These are phyloP conservation scores for Nyctibius bracteatus DNA, from an alignment of 2,113 vertebrate genomes.

Conservation along the genomic window DNA sequence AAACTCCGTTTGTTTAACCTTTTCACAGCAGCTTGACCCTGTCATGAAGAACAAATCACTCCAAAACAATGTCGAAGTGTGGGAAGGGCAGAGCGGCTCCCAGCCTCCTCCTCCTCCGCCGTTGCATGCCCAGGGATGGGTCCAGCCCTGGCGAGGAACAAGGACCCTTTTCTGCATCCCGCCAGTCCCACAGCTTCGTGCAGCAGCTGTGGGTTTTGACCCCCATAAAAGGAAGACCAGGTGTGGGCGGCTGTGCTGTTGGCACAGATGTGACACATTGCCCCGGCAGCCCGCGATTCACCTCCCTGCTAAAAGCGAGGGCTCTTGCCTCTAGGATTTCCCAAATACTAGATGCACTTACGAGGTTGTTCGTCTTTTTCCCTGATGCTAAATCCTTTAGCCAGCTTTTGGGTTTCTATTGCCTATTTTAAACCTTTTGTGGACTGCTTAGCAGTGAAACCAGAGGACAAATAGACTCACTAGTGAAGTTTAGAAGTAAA, in stretches of 20 bases:
- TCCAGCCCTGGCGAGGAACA: background rate
- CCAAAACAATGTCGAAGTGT: conserved; percentile 64
- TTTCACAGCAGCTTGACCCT: conserved; percentile 89
- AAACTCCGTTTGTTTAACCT: conserved; percentile 92
- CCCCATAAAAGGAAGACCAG: accelerated
- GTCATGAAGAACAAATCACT: conserved; percentile 85
- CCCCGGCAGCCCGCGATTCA: background rate
- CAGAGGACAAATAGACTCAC: background rate
- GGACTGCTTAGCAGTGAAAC: background rate
- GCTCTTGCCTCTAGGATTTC: background rate
- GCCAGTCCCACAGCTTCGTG: accelerated
- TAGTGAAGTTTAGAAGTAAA: background rate
- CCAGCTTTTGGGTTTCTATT: background rate
- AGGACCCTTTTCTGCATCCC: background rate
- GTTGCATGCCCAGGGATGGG: background rate
- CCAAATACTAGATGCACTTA: background rate
- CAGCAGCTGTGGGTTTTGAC: background rate
- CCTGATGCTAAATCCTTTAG: background rate
- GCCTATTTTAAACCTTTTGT: background rate
- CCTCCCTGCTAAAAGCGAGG: background rate
- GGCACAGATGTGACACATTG: background rate
- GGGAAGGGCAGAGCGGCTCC: background rate
- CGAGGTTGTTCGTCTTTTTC: accelerated
- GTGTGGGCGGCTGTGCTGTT: background rate
- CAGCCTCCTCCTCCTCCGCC: background rate